Base-by-base conservation (phyloP, 2,797 vertebrate genomes). In the Rhinoraja longicauda region DNA sequence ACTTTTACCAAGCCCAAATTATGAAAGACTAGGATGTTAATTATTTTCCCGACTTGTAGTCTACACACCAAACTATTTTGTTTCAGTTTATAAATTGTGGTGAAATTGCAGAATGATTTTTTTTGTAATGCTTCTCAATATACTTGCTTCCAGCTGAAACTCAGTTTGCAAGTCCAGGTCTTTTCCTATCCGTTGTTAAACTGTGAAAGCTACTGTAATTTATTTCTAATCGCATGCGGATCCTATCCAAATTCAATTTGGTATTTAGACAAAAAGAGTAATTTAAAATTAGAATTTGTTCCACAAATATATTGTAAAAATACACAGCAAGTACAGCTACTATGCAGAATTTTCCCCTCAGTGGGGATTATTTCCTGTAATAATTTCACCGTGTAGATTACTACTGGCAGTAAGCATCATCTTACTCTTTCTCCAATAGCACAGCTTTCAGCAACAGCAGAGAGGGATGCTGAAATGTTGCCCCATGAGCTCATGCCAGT, bases 1-100 rank as follows among this genome's bases (percentile, higher is more conserved):
- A 91, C 62, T 32, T 90, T 3, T 91, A 9, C 88, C 70, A 73
- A 73, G 67, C 70, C 64, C 90, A 91, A 91, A 73, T 91, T 73
- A 73, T 90, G 36, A 91, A 73, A 91, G 70, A 73, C 13, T 73
- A 26, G 24, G 21, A 53, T 53, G 39, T 19, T 92, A 53, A 92
- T 75, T 92, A 73, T 53, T 72, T 36, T 45, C 21, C 70, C 0
- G 64, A 73, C 9, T 72, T 73, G 90, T 39, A 36, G 32, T 91
- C 86, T 53, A 12, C 39, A 53, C 36, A 26, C 39, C 45, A 39
- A 73, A 19, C 13, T 92, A 73, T 45, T 91, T 73, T 73, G 24
- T 21, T 73, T 92, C 39, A 53, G 45, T 29, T 45, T 92, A 4
- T 29, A 72, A 73, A 10, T 73, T 6, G 1, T 70, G 64, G 17